phyloP scores from a whole-genome alignment of 2,797 vertebrate species.

The Takifugu rubripes region DNA sequence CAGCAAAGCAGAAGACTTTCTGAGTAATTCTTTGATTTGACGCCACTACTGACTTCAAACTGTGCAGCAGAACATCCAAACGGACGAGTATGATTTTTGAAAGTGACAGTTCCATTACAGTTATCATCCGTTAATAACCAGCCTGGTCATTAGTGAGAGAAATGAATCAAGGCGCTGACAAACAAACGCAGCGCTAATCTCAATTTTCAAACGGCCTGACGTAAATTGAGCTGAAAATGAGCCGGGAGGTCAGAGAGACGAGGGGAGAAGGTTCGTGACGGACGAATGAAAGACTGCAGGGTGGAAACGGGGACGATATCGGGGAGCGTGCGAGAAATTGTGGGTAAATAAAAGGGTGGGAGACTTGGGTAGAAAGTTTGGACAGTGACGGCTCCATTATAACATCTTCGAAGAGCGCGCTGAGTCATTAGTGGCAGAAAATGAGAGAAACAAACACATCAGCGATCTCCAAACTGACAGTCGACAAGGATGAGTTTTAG shows the following conservation, averaged over 20 bases:
- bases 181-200: slow-evolving; percentile 62
- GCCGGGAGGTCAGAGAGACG: slow-evolving; percentile 28
- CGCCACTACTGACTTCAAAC: too few relatives aligned
- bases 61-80: slow-evolving; percentile 6
- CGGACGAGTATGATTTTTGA: slow-evolving; percentile 26
- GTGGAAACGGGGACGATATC: slow-evolving; percentile 12
- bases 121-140: slow-evolving; percentile 58
- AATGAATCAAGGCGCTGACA: slow-evolving; percentile 53
- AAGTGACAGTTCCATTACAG: slow-evolving; percentile 58
- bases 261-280: slow-evolving; percentile 1
- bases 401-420: slow-evolving; percentile 34
- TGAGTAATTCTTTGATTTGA: too few relatives aligned
- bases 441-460: slow-evolving; percentile 47
- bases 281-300: slow-evolving; percentile 16
- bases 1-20: too few relatives aligned
- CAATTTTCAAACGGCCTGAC: slow-evolving; percentile 32
- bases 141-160: slow-evolving; percentile 56
- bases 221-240: slow-evolving; percentile 38
- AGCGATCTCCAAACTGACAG: slow-evolving; percentile 42
- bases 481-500: slow-evolving; percentile 27
- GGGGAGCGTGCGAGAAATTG: neutral
- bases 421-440: slow-evolving; percentile 50
- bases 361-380: slow-evolving; percentile 9
- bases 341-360: too few relatives aligned
- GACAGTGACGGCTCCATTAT: slow-evolving; percentile 33